Conservation (phyloP, 1,140 invertebrate genomes). For the Zeugodacus cucurbitae region DNA sequence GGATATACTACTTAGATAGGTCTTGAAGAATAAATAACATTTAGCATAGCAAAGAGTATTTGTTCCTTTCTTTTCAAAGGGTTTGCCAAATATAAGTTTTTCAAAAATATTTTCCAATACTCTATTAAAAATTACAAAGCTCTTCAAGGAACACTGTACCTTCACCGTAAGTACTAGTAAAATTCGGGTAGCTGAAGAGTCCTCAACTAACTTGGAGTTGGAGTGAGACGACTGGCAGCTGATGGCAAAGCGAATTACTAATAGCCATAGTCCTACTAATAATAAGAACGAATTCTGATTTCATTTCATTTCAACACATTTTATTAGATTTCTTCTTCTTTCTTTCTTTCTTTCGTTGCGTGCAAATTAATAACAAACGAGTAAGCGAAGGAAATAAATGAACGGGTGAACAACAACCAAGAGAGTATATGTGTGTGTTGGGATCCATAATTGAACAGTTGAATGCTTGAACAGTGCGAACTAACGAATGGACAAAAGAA, state of each 20-base stretch:
- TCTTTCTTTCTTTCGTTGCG: neutral
- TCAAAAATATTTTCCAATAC: too few relatives aligned
- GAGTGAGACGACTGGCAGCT: neutral
- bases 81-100: neutral
- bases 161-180: too few relatives aligned
- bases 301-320: constrained; percentile 19
- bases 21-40: too few relatives aligned
- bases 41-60: too few relatives aligned
- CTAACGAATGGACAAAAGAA: constrained; percentile 15
- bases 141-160: too few relatives aligned
- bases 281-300: constrained; percentile 36
- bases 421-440: neutral
- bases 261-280: neutral
- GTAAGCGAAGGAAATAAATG: neutral
- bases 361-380: constrained; percentile 34
- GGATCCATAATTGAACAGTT: neutral
- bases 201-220: neutral
- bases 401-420: neutral
- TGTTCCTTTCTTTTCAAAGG: too few relatives aligned
- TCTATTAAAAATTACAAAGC: too few relatives aligned
- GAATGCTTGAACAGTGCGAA: neutral
- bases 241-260: constrained; percentile 20
- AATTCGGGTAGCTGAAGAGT: too few relatives aligned
- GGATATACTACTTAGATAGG: too few relatives aligned
- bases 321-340: constrained; percentile 8